phyloP scores from a whole-genome alignment of 2,888 invertebrate species.

The Plemyria rubiginata region DNA sequence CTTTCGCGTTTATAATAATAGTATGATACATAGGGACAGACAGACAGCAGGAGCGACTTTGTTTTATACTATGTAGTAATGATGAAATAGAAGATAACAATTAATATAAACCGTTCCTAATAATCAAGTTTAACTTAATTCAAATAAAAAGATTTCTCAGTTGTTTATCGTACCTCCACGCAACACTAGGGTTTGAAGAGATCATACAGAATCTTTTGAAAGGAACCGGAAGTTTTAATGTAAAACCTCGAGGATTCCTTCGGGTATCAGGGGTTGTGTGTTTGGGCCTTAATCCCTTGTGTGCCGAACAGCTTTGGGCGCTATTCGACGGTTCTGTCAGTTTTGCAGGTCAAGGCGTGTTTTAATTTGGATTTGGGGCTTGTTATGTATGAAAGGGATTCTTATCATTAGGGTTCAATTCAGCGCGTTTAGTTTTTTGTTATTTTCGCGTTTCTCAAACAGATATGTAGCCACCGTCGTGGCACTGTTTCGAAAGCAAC shows the following conservation, averaged over 20 bases:
- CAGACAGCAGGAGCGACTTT: too few species aligned
- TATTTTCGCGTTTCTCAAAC: neutral
- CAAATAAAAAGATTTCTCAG: neutral
- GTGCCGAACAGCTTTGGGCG: conserved; percentile 22
- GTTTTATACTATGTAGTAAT: too few species aligned
- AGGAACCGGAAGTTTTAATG: conserved; percentile 30
- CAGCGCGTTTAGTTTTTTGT: conserved; percentile 5
- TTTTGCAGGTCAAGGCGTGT: conserved; percentile 14
- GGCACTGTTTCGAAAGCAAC: too few species aligned
- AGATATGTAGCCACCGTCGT: neutral
- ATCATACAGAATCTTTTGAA: conserved; percentile 23
- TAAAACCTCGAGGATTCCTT: conserved; percentile 16
- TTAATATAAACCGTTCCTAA: too few species aligned
- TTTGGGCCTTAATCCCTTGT: conserved; percentile 18
- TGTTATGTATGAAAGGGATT: neutral
- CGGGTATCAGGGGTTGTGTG: conserved; percentile 19
- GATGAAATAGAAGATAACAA: too few species aligned
- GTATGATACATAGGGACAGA: too few species aligned
- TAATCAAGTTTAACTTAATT: too few species aligned
- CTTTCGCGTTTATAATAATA: too few species aligned
- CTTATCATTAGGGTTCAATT: neutral
- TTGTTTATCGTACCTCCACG: conserved; percentile 9
- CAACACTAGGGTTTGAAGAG: conserved; percentile 13
- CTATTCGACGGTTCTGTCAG: conserved; percentile 2
- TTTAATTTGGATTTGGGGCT: conserved; percentile 2